These are phyloP conservation scores for Embiotoca jacksoni DNA, from an alignment of 2,113 vertebrate genomes.

Conservation along the genomic window DNA sequence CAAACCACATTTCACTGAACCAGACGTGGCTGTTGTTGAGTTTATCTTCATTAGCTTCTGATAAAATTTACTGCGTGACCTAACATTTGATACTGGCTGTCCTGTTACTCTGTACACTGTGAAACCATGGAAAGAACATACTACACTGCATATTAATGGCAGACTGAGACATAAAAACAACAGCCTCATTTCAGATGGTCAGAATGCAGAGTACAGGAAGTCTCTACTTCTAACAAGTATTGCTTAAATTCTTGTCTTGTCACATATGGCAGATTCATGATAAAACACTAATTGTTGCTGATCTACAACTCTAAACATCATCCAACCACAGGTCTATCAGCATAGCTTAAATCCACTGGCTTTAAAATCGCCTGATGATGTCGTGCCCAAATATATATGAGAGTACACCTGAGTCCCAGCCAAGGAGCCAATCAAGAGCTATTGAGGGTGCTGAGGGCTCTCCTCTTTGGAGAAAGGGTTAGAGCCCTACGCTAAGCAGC, in stretches of 20 bases:
- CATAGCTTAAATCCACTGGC: constrained; percentile 14
- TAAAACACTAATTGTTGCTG: not conserved
- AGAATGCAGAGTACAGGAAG: not conserved
- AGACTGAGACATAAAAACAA: not conserved
- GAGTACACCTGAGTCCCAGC: constrained; percentile 19
- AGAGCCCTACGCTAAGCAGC: constrained; percentile 4
- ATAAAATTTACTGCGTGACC: not conserved
- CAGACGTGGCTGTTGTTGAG: not conserved
- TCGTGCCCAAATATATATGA: constrained; percentile 37
- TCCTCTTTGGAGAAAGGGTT: constrained; percentile 50
- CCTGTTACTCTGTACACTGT: not conserved
- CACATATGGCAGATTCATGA: not conserved
- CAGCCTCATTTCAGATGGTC: not conserved
- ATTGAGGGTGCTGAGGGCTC: constrained; percentile 37
- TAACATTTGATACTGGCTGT: not conserved
- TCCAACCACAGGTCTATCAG: constrained; percentile 14
- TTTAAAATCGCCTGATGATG: constrained; percentile 6
- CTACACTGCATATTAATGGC: constrained; percentile 17
- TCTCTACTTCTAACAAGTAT: not conserved
- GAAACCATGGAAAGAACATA: constrained; percentile 22
- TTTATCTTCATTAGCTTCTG: not conserved
- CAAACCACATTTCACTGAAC: not conserved
- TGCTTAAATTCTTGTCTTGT: constrained; percentile 2
- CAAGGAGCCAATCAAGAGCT: constrained; percentile 49
- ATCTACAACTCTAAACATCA: not conserved